Conservation (phyloP, 2,888 invertebrate species). For the Pristionchus fissidentatus region DNA sequence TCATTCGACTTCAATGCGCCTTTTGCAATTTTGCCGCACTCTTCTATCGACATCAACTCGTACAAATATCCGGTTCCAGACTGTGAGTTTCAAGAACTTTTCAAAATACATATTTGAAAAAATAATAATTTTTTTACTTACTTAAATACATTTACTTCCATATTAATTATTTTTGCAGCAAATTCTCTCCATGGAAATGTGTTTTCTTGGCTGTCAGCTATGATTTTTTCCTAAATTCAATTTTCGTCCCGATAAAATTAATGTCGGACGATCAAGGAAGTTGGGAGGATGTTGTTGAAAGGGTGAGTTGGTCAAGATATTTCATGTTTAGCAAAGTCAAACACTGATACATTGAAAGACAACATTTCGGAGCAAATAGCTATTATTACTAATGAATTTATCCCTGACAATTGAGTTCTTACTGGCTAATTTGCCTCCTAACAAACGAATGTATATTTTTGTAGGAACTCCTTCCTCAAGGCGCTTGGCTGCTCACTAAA, state of each 20-base stretch:
- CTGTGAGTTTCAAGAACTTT: no score
- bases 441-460: background rate
- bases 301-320: background rate
- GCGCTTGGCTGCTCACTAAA: background rate
- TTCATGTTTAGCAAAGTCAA: no score
- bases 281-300: background rate
- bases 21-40: background rate
- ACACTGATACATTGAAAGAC: no score
- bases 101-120: no score
- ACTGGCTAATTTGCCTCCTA: no score
- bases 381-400: no score
- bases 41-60: slow-evolving; percentile 17
- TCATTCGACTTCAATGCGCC: background rate
- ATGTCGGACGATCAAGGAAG: background rate
- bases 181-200: background rate
- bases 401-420: no score
- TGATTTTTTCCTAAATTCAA: background rate
- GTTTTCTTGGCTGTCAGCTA: background rate
- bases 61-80: background rate
- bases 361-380: no score
- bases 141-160: no score
- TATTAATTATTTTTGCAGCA: no score
- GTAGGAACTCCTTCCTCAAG: background rate
- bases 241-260: background rate
- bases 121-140: no score